phyloP scores from a whole-genome alignment of 2,888 invertebrate species.

The Acanthosepion pharaonis region DNA sequence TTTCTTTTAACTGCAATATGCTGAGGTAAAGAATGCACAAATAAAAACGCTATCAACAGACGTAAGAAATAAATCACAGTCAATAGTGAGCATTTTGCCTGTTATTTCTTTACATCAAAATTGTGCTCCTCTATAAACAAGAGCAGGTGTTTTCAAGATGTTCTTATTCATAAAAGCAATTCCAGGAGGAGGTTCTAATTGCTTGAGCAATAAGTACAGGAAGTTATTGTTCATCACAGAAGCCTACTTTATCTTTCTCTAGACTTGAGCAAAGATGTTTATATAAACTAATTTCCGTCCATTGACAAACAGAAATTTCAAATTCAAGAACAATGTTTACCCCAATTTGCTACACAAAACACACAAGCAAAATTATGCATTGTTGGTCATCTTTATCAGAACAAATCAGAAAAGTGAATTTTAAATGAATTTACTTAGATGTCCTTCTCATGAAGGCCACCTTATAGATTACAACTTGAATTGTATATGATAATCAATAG shows the following conservation, averaged over 20 bases:
- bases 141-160: conserved; percentile 3
- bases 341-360: not conserved
- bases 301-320: not conserved
- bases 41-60: not conserved
- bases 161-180: not conserved
- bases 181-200: not conserved
- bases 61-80: not conserved
- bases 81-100: not conserved
- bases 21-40: no score
- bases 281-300: not conserved
- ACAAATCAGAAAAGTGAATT: not conserved
- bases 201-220: not conserved
- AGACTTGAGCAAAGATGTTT: not conserved
- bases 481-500: not conserved
- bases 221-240: not conserved
- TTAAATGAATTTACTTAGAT: not conserved
- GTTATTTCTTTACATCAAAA: not conserved
- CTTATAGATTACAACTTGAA: not conserved
- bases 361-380: not conserved
- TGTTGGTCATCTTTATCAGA: no score
- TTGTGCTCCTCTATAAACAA: not conserved
- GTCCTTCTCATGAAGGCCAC: not conserved
- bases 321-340: not conserved
- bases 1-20: no score
- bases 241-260: not conserved